Evolutionary conservation across 2,888 invertebrate species (phyloP), one percentile per base, ranked within the genome.

Genomic region (Drosophila histrio): DNA sequence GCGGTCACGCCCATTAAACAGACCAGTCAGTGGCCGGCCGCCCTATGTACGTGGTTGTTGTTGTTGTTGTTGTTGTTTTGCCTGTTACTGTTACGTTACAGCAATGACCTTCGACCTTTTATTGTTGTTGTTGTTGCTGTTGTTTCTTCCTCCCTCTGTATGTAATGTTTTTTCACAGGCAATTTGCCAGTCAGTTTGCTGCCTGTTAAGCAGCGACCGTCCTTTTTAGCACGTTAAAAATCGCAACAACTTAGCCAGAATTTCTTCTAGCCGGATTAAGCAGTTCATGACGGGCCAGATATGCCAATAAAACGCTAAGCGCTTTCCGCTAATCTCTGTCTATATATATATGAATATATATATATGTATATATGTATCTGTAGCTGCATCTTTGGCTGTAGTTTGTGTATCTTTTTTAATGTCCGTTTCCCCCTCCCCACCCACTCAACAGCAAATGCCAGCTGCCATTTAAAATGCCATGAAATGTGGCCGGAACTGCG

Each of bases 261-360:
- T 82, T 74, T 63, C 17, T 74, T 63, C 17, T 39, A 56, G 67
- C 62, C 58, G 78, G 86, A 87, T 82, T 88, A 85, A 64, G 59
- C 71, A 41, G 47, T 83, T 83, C 79, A 77, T 53, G 77, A 52
- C 46, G 53, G 38, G 53, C 49, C 38, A 30, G 26, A 65, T 60
- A 52, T 49, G 75, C 26, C 74, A 57, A 84, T 88, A 88, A 88
- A 88, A 79, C 78, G 70, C 87, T 88, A 79, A 89, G 78, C 88
- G 85, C 75, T 87, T 79, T 66, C 54, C 43, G 49, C 69, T 64
- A 84, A 81, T 85, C 77, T 46, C 54, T 41, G 44, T 49, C 49
- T 43, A 24, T 38, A 57, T 30, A 8, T 24, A 17, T 9, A 39
- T 4, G 1, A 1, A 34, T 58, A 34, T 39, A 19, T 43, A 9